Evolutionary conservation across 2,113 vertebrate genomes (phyloP), one percentile per base, ranked within the genome.

Genomic region (Ia io): DNA sequence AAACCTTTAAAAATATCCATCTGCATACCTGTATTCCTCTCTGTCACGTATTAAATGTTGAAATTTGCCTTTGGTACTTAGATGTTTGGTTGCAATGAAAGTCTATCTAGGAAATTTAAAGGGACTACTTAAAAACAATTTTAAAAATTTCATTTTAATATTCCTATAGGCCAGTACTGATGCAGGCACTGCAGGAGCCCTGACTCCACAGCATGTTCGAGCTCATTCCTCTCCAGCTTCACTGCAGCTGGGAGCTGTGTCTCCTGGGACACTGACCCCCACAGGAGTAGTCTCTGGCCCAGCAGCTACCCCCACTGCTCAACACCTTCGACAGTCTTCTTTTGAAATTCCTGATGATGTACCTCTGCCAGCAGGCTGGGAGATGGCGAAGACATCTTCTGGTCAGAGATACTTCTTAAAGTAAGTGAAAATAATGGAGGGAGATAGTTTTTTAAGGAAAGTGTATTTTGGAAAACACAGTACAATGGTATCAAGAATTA

Each of bases 351-450:
- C 99, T 0, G 99, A 99, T 40, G 99, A 99, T 25, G 98, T 99
- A 40, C 99, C 99, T 67, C 98, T 99, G 96, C 99, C 99, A 5
- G 98, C 99, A 0, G 99, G 99, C 9, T 99, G 99, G 99, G 99
- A 99, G 98, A 99, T 99, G 99, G 99, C 99, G 47, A 99, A 99
- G 98, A 99, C 99, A 0, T 96, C 99, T 25, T 99, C 99, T 30
- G 99, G 99, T 65, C 99, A 99, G 98, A 99, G 99, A 99, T 99
- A 99, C 98, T 99, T 99, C 93, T 98, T 99, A 95, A 99, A 99
- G 99, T 99, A 98, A 99, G 99, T 99, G 84, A 85, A 56, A 92
- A 13, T 30, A 49, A 65, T 61, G 53, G 28, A 49, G 35, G 32
- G 71, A 56, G 51, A 37, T 30, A 10, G 4, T 84, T 51, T 32